Evolutionary conservation across 1,140 invertebrate species (phyloP).

Genomic region (Diabrotica undecimpunctata): DNA sequence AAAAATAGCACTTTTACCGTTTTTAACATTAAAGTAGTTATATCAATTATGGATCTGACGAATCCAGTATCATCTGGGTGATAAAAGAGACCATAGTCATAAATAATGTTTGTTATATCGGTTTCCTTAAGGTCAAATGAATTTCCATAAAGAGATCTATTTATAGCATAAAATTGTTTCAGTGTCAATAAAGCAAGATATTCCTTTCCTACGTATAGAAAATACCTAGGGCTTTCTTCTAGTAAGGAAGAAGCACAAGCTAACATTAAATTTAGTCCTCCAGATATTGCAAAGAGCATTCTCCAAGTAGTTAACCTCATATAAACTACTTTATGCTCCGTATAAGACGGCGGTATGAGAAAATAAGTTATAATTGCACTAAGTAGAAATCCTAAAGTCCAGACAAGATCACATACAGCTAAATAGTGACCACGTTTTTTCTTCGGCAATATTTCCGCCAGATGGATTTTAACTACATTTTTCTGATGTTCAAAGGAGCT

Average conservation of each 20-base stretch:
- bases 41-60: not conserved
- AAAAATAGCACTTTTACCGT: constrained; percentile 18
- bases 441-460: constrained; percentile 32
- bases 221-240: constrained; percentile 38
- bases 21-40: constrained; percentile 6
- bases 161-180: constrained; percentile 40
- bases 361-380: constrained; percentile 5
- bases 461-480: constrained; percentile 29
- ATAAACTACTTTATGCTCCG: constrained; percentile 6
- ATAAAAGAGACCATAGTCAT: constrained; percentile 9
- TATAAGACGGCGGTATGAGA: not conserved
- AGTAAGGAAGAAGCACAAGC: constrained; percentile 34
- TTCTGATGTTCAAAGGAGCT: constrained; percentile 30
- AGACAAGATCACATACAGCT: constrained; percentile 30
- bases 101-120: constrained; percentile 19
- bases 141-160: constrained; percentile 37
- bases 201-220: constrained; percentile 26
- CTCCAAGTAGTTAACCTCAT: constrained; percentile 34
- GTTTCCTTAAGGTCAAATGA: constrained; percentile 31
- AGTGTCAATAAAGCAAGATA: constrained; percentile 32
- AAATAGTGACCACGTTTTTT: constrained; percentile 29
- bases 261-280: constrained; percentile 31
- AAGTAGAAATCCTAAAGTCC: constrained; percentile 31
- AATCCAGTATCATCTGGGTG: not conserved
- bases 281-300: constrained; percentile 32